Evolutionary conservation across 2,888 invertebrate genomes (phyloP).

Genomic region (Cactoblastis cactorum): DNA sequence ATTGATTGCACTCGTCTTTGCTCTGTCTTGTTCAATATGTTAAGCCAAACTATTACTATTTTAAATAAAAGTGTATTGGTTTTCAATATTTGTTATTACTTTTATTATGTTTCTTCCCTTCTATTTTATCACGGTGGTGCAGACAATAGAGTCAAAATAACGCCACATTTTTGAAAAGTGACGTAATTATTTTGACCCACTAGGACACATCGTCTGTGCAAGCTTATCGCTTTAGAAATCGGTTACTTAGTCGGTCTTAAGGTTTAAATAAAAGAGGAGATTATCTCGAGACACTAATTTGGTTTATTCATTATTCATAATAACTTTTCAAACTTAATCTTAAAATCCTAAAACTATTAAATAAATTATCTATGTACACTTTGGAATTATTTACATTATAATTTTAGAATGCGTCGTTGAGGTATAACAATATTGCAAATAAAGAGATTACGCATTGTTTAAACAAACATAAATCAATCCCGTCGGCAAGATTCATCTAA

Average conservation of each 20-base stretch:
- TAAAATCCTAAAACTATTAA: slow-evolving; percentile 48
- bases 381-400: slow-evolving; percentile 67
- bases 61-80: no score
- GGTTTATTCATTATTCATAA: slow-evolving; percentile 51
- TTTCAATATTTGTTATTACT: no score
- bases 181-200: no score
- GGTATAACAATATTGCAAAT: slow-evolving; percentile 42
- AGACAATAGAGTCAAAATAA: no score
- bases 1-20: no score
- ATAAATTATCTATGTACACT: slow-evolving; percentile 72
- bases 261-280: slow-evolving; percentile 39
- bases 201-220: no score
- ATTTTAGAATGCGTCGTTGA: slow-evolving; percentile 56
- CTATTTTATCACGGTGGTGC: no score
- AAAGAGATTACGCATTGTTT: slow-evolving; percentile 17
- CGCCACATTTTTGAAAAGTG: no score
- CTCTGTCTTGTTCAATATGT: no score
- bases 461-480: background rate
- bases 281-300: slow-evolving; percentile 53
- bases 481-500: background rate
- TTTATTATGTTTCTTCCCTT: no score
- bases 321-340: slow-evolving; percentile 56
- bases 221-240: no score
- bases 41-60: no score
- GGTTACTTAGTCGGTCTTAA: background rate